phyloP scores from a whole-genome alignment of 2,888 invertebrate genomes.

The Drosophila acutilabella region DNA sequence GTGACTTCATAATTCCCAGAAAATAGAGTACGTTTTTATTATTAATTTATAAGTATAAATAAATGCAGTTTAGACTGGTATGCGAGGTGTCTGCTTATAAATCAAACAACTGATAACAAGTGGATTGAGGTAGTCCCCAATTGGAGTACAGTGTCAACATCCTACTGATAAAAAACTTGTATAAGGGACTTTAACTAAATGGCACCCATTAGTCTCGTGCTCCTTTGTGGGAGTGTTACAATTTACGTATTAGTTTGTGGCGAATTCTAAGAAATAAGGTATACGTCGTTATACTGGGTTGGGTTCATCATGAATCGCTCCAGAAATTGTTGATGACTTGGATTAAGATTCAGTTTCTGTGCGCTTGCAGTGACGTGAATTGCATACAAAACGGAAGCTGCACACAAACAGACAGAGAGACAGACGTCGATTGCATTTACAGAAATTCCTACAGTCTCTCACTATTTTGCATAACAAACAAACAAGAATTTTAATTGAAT shows the following conservation, averaged over 20 bases:
- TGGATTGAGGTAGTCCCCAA: constrained; percentile 21
- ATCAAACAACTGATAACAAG: constrained; percentile 16
- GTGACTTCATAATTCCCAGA: constrained; percentile 9
- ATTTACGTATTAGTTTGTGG: not conserved
- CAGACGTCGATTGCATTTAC: constrained; percentile 29
- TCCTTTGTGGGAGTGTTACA: not conserved
- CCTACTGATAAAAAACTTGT: not conserved
- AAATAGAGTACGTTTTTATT: too few relatives aligned
- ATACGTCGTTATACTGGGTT: not conserved
- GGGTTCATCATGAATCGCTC: constrained; percentile 8
- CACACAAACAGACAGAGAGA: constrained; percentile 1
- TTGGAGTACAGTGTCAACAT: not conserved
- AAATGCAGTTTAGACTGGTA: not conserved
- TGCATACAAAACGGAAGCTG: constrained; percentile 55
- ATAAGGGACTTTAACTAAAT: not conserved
- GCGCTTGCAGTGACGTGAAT: constrained; percentile 39
- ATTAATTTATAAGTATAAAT: too few relatives aligned
- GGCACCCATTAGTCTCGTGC: constrained; percentile 1
- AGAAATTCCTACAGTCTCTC: constrained; percentile 11
- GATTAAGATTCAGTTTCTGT: constrained; percentile 13
- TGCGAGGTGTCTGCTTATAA: not conserved
- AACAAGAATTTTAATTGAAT: constrained; percentile 55
- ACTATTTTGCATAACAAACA: constrained; percentile 69
- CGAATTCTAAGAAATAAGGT: constrained; percentile 7
- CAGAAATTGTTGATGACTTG: constrained; percentile 3